These are phyloP conservation scores for Dasypus novemcinctus DNA, from an alignment of 2,113 vertebrate species.

Conservation along the genomic window DNA sequence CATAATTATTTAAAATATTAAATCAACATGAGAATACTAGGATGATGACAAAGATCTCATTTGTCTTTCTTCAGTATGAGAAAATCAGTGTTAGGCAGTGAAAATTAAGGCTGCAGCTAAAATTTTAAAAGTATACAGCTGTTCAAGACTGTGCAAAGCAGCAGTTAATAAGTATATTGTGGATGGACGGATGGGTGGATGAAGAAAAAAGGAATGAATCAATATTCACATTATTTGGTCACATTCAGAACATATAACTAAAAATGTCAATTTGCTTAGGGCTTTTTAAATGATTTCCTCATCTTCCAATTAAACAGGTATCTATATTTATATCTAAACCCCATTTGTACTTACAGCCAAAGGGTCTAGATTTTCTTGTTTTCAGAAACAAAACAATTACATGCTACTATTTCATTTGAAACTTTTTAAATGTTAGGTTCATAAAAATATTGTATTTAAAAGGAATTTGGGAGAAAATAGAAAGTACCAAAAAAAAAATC, in stretches of 20 bases:
- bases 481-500: not conserved
- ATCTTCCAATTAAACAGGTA: not conserved
- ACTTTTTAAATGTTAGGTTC: not conserved
- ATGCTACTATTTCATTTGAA: not conserved
- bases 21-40: not conserved
- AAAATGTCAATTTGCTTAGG: not conserved
- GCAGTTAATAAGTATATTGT: not conserved
- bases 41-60: not conserved
- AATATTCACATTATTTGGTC: not conserved
- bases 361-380: not conserved
- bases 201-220: not conserved
- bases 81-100: not conserved
- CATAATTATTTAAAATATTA: not conserved
- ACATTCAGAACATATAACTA: not conserved
- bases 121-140: not conserved
- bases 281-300: not conserved
- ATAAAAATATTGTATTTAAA: constrained; percentile 25
- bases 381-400: constrained; percentile 1
- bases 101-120: not conserved
- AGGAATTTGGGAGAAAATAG: not conserved
- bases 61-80: not conserved
- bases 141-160: not conserved
- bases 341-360: not conserved
- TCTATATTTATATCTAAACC: not conserved
- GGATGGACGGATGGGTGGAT: not conserved